Percentiles rank a stretch among this genome's conserved stretches.
Evolutionary conservation across 2,113 vertebrate species (phyloP).

Genomic region (Gopherus evgoodei): DNA sequence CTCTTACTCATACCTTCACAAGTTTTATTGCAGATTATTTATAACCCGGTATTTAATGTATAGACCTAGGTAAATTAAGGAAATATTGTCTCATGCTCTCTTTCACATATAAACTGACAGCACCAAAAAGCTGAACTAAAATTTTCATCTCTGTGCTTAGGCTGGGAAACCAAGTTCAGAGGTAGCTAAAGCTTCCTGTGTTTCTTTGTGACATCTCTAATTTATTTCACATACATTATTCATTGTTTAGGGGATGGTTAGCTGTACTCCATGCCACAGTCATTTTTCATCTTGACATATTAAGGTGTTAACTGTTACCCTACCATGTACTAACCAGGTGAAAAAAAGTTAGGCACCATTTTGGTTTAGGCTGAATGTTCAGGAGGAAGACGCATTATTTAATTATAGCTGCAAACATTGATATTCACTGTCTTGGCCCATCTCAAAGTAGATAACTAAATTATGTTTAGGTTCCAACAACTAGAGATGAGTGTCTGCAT

Average conservation of each 20-base stretch:
- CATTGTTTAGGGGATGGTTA: conserved; percentile 8
- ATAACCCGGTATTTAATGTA: not conserved
- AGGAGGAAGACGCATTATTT: not conserved
- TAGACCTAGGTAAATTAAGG: not conserved
- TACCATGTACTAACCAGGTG: not conserved
- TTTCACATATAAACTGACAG: not conserved
- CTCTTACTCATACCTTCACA: not conserved
- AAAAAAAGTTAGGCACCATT: not conserved
- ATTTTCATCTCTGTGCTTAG: not conserved
- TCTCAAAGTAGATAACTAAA: not conserved
- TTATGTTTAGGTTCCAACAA: not conserved
- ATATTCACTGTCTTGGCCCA: not conserved
- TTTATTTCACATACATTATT: not conserved
- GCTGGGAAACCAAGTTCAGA: not conserved
- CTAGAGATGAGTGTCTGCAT: not conserved
- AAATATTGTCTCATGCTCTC: not conserved
- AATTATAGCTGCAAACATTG: not conserved
- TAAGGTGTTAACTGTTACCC: not conserved
- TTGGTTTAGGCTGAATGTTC: not conserved
- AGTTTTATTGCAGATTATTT: not conserved
- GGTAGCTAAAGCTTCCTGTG: not conserved
- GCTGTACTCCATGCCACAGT: not conserved
- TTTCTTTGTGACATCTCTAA: conserved; percentile 8
- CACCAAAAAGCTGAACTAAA: not conserved
- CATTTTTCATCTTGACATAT: not conserved